Percentiles rank a stretch among this genome's conserved stretches.
These are phyloP conservation scores for Acanthosepion pharaonis DNA, from an alignment of 2,888 invertebrate species.

Conservation along the genomic window DNA sequence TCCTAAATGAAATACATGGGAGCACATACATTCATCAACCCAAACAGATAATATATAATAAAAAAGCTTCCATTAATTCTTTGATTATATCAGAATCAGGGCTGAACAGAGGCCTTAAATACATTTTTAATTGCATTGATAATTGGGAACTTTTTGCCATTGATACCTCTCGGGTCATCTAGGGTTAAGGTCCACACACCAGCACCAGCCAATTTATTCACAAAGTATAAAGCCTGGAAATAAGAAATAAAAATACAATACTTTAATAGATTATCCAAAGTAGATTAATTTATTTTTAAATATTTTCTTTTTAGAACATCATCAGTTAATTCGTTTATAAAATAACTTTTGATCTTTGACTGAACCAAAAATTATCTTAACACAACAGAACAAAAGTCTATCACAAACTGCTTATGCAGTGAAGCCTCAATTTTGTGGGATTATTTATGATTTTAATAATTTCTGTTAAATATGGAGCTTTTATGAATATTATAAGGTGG, in stretches of 20 bases:
- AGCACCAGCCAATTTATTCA: conserved; percentile 52
- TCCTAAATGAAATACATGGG: neutral
- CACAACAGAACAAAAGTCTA: too few species aligned
- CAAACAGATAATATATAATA: neutral
- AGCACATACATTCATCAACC: neutral
- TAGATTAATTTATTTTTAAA: too few species aligned
- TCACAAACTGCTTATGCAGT: too few species aligned
- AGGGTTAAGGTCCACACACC: conserved; percentile 56
- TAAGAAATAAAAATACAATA: neutral
- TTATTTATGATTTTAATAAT: too few species aligned
- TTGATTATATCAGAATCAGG: neutral
- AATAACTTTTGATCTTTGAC: too few species aligned
- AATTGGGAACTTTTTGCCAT: conserved; percentile 51
- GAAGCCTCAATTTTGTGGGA: too few species aligned
- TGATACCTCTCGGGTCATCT: conserved; percentile 52
- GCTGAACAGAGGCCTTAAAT: neutral
- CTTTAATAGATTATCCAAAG: neutral
- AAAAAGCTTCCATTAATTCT: neutral
- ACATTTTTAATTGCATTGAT: conserved; percentile 69
- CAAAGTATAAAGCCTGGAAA: neutral
- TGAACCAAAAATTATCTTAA: too few species aligned
- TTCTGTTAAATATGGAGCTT: too few species aligned
- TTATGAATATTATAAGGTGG: too few species aligned
- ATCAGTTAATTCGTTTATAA: too few species aligned
- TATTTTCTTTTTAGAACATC: too few species aligned